Conservation (phyloP, 1,140 invertebrate genomes). For the Archegozetes longisetosus region DNA sequence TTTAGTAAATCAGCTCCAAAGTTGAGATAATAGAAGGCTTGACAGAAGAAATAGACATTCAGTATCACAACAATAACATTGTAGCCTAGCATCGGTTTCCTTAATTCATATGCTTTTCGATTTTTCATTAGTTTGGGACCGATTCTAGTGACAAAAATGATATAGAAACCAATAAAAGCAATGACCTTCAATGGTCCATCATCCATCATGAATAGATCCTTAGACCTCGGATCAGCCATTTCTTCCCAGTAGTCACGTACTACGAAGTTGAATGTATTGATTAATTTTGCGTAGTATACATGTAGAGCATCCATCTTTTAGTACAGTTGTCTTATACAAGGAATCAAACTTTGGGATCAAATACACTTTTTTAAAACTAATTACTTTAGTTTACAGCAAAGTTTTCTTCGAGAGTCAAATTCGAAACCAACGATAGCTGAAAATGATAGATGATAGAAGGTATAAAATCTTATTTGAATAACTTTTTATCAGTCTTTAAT, state of each 20-base stretch:
- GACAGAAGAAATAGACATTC: slow-evolving; percentile 14
- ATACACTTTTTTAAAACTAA: too few species aligned
- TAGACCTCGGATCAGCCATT: slow-evolving; percentile 56
- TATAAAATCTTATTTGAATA: too few species aligned
- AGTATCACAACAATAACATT: not conserved
- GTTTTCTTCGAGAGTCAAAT: too few species aligned
- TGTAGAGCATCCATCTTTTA: too few species aligned
- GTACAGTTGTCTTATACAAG: too few species aligned
- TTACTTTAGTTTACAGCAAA: too few species aligned
- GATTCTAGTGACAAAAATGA: not conserved
- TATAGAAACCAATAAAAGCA: not conserved
- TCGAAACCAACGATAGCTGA: too few species aligned
- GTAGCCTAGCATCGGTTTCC: not conserved
- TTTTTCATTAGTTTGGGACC: not conserved
- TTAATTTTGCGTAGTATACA: too few species aligned
- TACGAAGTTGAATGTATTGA: too few species aligned
- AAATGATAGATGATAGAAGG: too few species aligned
- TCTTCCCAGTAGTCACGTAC: slow-evolving; percentile 8
- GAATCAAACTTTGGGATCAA: too few species aligned
- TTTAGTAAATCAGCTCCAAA: not conserved
- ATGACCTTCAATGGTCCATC: not conserved
- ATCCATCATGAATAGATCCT: slow-evolving; percentile 22
- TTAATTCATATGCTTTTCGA: not conserved
- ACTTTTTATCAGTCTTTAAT: too few species aligned
- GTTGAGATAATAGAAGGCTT: not conserved